Evolutionary conservation across 2,888 invertebrate species (phyloP).

Genomic region (Smittia sp.): DNA sequence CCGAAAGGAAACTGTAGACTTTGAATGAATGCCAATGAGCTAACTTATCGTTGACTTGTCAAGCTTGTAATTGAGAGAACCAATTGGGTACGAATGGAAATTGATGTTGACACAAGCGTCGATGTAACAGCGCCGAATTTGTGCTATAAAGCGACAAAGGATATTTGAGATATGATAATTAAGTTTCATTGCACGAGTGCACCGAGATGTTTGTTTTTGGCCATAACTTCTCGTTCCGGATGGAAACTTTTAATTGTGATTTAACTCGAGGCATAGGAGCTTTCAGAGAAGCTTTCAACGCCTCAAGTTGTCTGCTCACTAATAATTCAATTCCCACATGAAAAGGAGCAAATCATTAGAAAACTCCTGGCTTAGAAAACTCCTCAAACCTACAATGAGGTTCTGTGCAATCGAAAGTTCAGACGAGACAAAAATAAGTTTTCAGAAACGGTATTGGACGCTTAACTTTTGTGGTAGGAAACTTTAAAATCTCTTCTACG

Average conservation of each 20-base stretch:
- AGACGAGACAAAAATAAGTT: too few species aligned
- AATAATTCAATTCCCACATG: too few species aligned
- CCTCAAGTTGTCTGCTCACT: too few species aligned
- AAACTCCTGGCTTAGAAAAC: too few species aligned
- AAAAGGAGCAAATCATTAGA: too few species aligned
- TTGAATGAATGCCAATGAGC: neutral
- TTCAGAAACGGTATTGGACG: too few species aligned
- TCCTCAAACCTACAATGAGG: too few species aligned
- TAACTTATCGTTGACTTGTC: neutral
- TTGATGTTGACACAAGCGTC: neutral
- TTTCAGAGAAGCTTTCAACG: too few species aligned
- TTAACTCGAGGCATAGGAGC: neutral
- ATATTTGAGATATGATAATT: neutral
- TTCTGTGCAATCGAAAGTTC: too few species aligned
- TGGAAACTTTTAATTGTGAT: slow-evolving; percentile 4
- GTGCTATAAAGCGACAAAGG: too few species aligned
- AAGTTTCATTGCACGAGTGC: neutral
- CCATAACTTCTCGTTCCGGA: neutral
- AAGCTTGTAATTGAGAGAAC: neutral
- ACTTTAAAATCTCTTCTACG: too few species aligned
- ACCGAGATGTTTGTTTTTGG: neutral
- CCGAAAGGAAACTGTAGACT: neutral
- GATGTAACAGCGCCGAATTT: neutral
- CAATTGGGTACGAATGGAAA: neutral
- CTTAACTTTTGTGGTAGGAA: too few species aligned